phyloP scores from a whole-genome alignment of 2,113 vertebrate genomes.

The Bos javanicus region DNA sequence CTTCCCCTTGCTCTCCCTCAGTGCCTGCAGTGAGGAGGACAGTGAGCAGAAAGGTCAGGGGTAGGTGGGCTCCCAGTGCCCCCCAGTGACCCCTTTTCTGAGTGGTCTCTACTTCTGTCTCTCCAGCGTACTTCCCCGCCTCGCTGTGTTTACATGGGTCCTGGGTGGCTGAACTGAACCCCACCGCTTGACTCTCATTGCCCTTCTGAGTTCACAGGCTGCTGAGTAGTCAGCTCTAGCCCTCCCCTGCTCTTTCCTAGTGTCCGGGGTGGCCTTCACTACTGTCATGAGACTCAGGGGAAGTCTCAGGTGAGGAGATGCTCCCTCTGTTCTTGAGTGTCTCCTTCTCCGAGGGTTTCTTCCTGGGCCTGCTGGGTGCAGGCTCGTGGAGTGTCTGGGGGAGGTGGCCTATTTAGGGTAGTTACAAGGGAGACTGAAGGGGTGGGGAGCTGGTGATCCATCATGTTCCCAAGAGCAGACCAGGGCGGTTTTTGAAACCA shows the following conservation, averaged over 20 bases:
- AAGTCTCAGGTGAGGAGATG: background rate
- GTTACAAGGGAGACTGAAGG: slow-evolving; percentile 45
- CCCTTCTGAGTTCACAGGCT: background rate
- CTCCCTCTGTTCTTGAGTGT: background rate
- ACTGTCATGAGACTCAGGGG: background rate
- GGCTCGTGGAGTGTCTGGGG: background rate
- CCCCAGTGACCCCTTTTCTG: background rate
- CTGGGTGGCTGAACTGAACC: background rate
- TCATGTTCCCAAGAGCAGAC: slow-evolving; percentile 44
- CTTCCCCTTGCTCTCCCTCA: background rate
- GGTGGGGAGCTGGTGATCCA: slow-evolving; percentile 49
- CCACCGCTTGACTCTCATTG: background rate
- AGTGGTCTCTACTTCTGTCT: background rate
- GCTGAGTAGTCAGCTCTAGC: background rate
- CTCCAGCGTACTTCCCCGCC: background rate
- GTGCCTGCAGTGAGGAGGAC: background rate
- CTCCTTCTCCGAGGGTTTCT: background rate
- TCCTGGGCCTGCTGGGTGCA: too few relatives aligned
- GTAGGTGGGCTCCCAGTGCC: background rate
- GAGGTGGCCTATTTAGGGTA: background rate
- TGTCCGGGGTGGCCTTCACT: background rate
- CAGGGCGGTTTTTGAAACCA: slow-evolving; percentile 13
- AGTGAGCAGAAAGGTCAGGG: background rate
- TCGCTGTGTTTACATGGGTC: background rate
- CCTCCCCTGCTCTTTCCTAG: background rate